Conservation (phyloP, 2,797 vertebrate genomes). For the Selene dorsalis region DNA sequence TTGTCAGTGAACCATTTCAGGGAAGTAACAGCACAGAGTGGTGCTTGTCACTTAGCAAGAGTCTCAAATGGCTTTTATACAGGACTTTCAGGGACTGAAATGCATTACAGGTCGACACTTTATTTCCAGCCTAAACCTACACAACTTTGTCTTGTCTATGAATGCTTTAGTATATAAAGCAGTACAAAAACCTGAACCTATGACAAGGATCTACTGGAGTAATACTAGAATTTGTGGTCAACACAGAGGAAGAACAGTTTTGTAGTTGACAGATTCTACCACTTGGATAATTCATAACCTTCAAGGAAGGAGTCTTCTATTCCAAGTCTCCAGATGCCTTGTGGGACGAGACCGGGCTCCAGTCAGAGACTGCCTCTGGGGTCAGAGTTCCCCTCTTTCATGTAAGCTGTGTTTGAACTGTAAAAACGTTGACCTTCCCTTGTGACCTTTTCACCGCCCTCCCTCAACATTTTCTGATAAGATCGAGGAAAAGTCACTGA, state of each 20-base stretch:
- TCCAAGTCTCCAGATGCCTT: constrained; percentile 70
- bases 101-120: constrained; percentile 60
- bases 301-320: constrained; percentile 65
- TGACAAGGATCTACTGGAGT: constrained; percentile 66
- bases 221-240: constrained; percentile 70
- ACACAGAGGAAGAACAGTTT: constrained; percentile 74
- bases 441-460: constrained; percentile 48
- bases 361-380: constrained; percentile 59
- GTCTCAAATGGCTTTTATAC: constrained; percentile 72
- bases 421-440: constrained; percentile 68
- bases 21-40: constrained; percentile 62
- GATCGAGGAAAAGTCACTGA: constrained; percentile 69
- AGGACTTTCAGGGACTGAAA: constrained; percentile 67
- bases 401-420: constrained; percentile 69
- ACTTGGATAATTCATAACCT: constrained; percentile 66
- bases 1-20: constrained; percentile 71
- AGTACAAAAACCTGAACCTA: constrained; percentile 72
- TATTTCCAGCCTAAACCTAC: constrained; percentile 65
- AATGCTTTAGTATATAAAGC: constrained; percentile 73
- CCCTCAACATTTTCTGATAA: constrained; percentile 54
- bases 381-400: constrained; percentile 69
- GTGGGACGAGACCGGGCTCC: constrained; percentile 60
- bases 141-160: constrained; percentile 69
- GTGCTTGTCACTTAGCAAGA: constrained; percentile 59
- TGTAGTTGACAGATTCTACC: constrained; percentile 65